Evolutionary conservation across 1,140 invertebrate genomes (phyloP), one percentile per base, ranked within the genome.

Genomic region (Phymastichus coffea): DNA sequence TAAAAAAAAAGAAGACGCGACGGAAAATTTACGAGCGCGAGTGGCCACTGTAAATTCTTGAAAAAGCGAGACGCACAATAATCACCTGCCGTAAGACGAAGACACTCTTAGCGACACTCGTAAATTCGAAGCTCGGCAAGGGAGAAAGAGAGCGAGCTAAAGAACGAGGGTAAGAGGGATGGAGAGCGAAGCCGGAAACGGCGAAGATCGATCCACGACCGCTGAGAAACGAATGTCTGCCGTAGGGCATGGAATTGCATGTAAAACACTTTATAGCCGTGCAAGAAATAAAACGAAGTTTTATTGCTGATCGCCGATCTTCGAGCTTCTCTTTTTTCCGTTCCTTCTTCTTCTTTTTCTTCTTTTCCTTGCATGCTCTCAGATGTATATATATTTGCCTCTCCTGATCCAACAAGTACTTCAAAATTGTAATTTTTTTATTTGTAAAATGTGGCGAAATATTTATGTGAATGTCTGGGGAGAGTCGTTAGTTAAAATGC

Each of bases 211-310:
- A 30, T 35, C 17, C 46, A 10, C 15, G 26, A 47, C 25, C 44
- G n/a, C 28, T 4, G 28, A 22, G 28, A 35, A 48, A 48, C 37
- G n/a, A 38, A 38, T 38, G 37, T n/a, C 37, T 9, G 44, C 25
- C 25, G 44, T 15, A 47, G 44, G 25, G 25, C 44, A 28, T 28
- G 19, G 19, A 47, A 47, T 47, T 47, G 44, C 44, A 47, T 47
- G 44, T 47, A 47, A 47, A 47, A 47, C 44, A 47, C 44, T 47
- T 47, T 47, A 47, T 30, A n/a, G 44, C 44, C 15, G 25, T 15
- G 44, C 14, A 15, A 30, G n/a, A 14, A n/a, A 47, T 47, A 47
- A 47, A 47, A 47, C 44, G 15, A 28, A 28, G 15, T 30, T 47
- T 47, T 47, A 47, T 3, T 25, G n/a, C n/a, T 17, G n/a, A n/a